These are phyloP conservation scores for Plecotus auritus DNA, from an alignment of 2,113 vertebrate species.

Conservation along the genomic window DNA sequence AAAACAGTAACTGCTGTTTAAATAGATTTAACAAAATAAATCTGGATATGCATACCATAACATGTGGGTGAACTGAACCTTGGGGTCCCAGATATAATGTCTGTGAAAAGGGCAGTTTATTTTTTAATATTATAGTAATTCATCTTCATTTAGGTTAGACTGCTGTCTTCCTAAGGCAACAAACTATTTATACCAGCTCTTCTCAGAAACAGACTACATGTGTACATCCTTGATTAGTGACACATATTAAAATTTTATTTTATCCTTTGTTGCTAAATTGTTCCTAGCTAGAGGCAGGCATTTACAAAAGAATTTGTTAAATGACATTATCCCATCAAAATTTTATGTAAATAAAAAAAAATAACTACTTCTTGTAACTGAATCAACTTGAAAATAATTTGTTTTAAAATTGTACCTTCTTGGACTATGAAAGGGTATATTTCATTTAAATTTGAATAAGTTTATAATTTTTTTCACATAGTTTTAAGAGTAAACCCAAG, in stretches of 20 bases:
- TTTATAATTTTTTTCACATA: not conserved
- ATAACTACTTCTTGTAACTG: not conserved
- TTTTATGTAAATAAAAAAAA: constrained; percentile 33
- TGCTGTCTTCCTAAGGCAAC: constrained; percentile 54
- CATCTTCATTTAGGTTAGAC: constrained; percentile 54
- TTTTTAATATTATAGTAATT: constrained; percentile 23
- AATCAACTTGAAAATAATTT: constrained; percentile 60
- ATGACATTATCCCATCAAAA: constrained; percentile 55
- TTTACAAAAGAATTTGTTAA: constrained; percentile 70
- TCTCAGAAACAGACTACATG: constrained; percentile 59
- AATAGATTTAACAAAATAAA: not conserved
- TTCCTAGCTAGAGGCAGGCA: constrained; percentile 59
- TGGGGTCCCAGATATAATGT: constrained; percentile 42
- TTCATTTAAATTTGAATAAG: not conserved
- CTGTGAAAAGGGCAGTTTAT: not conserved
- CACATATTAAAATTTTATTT: constrained; percentile 69
- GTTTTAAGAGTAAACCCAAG: not conserved
- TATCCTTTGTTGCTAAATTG: constrained; percentile 67
- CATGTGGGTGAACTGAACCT: constrained; percentile 14
- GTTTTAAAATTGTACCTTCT: constrained; percentile 44
- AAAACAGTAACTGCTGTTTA: not conserved
- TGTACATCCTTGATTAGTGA: constrained; percentile 67
- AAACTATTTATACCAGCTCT: constrained; percentile 50
- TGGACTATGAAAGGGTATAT: not conserved
- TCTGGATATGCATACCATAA: not conserved